These are phyloP conservation scores for Sardina pilchardus DNA, from an alignment of 2,113 vertebrate species.

Conservation along the genomic window DNA sequence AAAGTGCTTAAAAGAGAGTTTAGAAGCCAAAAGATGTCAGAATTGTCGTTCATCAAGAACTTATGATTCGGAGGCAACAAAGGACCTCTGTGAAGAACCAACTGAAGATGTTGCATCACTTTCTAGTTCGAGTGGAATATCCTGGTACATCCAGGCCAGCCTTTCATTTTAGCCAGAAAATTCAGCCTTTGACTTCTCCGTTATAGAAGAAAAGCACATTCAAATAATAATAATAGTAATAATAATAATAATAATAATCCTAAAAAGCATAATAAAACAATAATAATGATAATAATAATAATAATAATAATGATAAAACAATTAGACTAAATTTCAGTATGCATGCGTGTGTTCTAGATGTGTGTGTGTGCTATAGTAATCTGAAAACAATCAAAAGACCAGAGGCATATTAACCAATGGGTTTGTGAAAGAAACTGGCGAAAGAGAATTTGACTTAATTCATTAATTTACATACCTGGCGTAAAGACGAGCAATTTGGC, in stretches of 20 bases:
- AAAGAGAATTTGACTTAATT: neutral
- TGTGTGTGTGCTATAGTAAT: too few species aligned
- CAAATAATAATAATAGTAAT: too few species aligned
- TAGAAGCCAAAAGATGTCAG: slow-evolving; percentile 53
- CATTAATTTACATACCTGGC: neutral
- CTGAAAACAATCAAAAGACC: neutral
- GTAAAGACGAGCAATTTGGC: neutral
- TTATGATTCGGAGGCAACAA: slow-evolving; percentile 63
- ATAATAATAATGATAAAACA: too few species aligned
- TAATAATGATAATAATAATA: too few species aligned
- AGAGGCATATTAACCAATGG: neutral
- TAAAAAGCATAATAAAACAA: too few species aligned
- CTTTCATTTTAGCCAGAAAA: neutral
- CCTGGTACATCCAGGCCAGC: neutral
- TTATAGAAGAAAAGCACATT: neutral
- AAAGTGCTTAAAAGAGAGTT: slow-evolving; percentile 50
- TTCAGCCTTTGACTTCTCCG: neutral
- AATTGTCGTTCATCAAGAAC: slow-evolving; percentile 63
- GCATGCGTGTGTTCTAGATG: neutral
- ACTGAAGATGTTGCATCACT: neutral
- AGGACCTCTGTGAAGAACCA: slow-evolving; percentile 38
- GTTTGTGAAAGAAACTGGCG: neutral
- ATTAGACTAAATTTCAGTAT: neutral
- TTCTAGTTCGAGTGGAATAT: neutral
- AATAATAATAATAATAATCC: too few species aligned